Conservation (phyloP, 2,888 invertebrate genomes). For the Calephelis perditalis region DNA sequence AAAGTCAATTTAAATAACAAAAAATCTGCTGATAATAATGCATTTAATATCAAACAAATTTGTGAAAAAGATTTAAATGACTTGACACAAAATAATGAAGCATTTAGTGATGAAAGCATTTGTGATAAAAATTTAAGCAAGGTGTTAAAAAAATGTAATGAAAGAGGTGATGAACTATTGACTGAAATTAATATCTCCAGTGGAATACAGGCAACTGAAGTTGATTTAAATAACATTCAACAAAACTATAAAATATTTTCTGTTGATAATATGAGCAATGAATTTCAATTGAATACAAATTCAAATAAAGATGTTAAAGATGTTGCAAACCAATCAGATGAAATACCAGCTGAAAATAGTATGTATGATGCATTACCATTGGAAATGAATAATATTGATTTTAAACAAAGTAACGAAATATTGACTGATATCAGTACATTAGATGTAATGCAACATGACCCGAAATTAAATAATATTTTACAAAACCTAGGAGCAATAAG, state of each 20-base stretch:
- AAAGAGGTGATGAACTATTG: not conserved
- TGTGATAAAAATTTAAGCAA: not conserved
- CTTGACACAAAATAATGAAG: not conserved
- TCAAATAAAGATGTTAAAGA: not conserved
- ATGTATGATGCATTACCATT: not conserved
- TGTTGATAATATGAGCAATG: too few species aligned
- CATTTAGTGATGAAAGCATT: not conserved
- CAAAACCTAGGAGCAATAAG: not conserved
- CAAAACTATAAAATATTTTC: too few species aligned
- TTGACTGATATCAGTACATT: not conserved
- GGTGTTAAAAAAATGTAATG: not conserved
- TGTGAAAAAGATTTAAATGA: not conserved
- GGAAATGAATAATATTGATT: not conserved
- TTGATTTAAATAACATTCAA: not conserved
- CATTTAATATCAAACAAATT: not conserved
- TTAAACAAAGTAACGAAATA: not conserved
- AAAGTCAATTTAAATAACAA: not conserved
- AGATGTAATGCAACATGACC: not conserved
- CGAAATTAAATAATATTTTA: not conserved
- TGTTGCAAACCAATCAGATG: not conserved
- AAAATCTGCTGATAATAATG: not conserved
- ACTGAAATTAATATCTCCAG: not conserved
- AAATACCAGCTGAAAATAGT: not conserved
- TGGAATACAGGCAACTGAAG: not conserved
- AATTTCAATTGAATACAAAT: too few species aligned